Evolutionary conservation across 2,797 vertebrate species (phyloP).

Genomic region (Characodon lateralis): DNA sequence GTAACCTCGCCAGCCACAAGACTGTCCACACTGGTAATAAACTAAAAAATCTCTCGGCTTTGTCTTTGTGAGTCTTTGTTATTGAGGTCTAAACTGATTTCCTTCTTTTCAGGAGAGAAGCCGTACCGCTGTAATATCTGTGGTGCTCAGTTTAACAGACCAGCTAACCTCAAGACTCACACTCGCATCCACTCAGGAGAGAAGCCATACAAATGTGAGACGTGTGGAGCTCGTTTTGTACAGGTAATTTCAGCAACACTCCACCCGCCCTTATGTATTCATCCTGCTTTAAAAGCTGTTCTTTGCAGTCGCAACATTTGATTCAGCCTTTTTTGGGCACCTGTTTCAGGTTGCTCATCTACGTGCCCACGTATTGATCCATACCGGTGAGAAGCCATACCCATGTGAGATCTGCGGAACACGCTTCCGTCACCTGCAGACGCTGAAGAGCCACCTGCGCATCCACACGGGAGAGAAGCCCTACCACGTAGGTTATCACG

Average conservation of each 20-base stretch:
- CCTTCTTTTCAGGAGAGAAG: constrained; percentile 88
- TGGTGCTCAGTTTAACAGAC: constrained; percentile 97
- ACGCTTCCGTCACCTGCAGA: constrained; percentile 97
- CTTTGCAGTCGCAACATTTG: not conserved
- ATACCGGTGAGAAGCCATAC: constrained; percentile 98
- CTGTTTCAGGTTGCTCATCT: constrained; percentile 92
- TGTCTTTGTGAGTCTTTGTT: too few species aligned
- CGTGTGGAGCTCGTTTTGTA: constrained; percentile 96
- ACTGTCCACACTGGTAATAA: constrained; percentile 93
- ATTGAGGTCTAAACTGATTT: not conserved
- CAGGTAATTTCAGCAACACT: constrained; percentile 80
- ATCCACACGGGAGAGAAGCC: constrained; percentile 99
- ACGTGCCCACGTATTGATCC: constrained; percentile 96
- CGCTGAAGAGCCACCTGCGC: constrained; percentile 96
- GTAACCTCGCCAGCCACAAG: constrained; percentile 98
- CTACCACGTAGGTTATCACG: constrained; percentile 89
- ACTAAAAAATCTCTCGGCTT: rapidly evolving
- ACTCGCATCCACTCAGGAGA: constrained; percentile 99
- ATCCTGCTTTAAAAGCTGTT: not conserved
- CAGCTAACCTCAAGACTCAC: constrained; percentile 99
- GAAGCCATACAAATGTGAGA: constrained; percentile 99
- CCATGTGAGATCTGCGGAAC: constrained; percentile 99
- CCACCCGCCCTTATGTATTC: too few species aligned
- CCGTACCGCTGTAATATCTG: constrained; percentile 99
- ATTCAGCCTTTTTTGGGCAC: not conserved